Conservation (phyloP, 2,888 invertebrate species). For the Reticulitermes lucifugus region DNA sequence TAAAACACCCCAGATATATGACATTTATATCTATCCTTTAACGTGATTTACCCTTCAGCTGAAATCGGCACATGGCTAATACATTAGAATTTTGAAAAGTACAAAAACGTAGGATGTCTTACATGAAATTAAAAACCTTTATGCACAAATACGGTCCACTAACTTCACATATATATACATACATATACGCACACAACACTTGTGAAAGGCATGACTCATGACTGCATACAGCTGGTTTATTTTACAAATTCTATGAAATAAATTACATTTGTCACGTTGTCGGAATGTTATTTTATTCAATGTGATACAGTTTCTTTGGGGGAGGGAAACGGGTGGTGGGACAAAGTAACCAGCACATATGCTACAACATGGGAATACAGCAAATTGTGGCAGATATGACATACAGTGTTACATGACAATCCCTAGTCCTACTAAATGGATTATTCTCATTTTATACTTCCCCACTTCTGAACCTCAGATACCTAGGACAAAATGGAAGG, state of each 20-base stretch:
- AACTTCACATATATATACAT: too few species aligned
- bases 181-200: too few species aligned
- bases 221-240: too few species aligned
- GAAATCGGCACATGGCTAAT: too few species aligned
- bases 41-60: too few species aligned
- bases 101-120: too few species aligned
- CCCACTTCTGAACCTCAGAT: background rate
- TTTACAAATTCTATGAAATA: background rate
- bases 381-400: conserved; percentile 32
- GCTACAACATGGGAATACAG: conserved; percentile 32
- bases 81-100: too few species aligned
- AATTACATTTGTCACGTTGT: conserved; percentile 22
- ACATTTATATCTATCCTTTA: too few species aligned
- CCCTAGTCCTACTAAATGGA: conserved; percentile 2
- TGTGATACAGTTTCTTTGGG: conserved; percentile 41
- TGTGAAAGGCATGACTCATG: too few species aligned
- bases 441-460: background rate
- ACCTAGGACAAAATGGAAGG: background rate
- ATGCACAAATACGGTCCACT: too few species aligned
- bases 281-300: conserved; percentile 51
- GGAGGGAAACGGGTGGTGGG: conserved; percentile 16
- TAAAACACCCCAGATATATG: too few species aligned
- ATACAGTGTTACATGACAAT: background rate
- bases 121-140: too few species aligned
- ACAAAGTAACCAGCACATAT: conserved; percentile 50